phyloP scores from a whole-genome alignment of 92 coral and sea anemone genomes.

The Zoanthus solanderi region DNA sequence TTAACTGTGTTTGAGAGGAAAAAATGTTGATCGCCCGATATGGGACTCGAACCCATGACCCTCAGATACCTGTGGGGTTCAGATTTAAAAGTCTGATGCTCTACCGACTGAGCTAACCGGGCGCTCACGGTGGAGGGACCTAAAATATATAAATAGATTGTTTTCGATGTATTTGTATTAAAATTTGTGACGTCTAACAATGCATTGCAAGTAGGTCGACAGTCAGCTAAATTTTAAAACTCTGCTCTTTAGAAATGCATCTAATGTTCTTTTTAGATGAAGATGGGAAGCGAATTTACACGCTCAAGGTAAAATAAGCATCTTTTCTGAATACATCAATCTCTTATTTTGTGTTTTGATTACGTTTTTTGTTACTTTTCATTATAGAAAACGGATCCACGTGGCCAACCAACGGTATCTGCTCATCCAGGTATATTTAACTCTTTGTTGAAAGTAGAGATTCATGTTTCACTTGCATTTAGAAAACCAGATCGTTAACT shows the following conservation, averaged over 20 bases:
- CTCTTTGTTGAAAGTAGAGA: too few relatives aligned
- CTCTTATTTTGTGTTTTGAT: not conserved
- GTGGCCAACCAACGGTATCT: constrained; percentile 84
- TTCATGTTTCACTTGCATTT: too few relatives aligned
- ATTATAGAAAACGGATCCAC: constrained; percentile 86
- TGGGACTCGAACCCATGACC: constrained; percentile 99
- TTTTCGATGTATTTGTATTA: not conserved
- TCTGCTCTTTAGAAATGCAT: constrained; percentile 65
- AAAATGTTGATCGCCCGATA: constrained; percentile 88
- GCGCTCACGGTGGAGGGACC: constrained; percentile 34
- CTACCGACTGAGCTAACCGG: constrained; percentile 99
- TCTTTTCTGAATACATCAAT: not conserved
- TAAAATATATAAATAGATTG: not conserved
- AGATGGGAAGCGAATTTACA: constrained; percentile 87
- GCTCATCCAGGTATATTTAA: constrained; percentile 90
- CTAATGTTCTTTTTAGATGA: constrained; percentile 85
- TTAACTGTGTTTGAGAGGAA: not conserved
- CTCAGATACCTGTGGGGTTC: constrained; percentile 79
- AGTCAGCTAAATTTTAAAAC: too few relatives aligned
- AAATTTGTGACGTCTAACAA: not conserved
- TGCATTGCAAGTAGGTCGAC: not conserved
- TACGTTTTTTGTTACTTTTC: constrained; percentile 10
- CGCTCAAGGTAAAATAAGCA: constrained; percentile 75
- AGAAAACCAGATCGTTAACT: too few relatives aligned
- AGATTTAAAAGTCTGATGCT: constrained; percentile 99